These are phyloP conservation scores for Pagrus major DNA, from an alignment of 2,113 vertebrate genomes.

Conservation along the genomic window DNA sequence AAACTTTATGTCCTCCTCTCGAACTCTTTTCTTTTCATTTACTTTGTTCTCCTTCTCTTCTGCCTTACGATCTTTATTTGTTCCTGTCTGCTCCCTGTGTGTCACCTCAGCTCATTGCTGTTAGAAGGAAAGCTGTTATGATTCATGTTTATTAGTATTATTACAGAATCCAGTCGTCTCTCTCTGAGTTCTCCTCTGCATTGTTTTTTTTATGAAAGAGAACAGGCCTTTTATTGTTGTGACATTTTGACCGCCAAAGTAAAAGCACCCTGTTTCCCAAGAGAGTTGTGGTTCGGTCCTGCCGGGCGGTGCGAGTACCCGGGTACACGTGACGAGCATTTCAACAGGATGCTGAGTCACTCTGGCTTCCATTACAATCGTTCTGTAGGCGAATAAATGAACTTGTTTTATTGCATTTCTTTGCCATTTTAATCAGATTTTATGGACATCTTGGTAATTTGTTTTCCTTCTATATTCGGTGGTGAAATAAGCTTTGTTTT, in stretches of 20 bases:
- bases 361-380: no score
- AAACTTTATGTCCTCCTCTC: neutral
- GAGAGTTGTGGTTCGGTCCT: neutral
- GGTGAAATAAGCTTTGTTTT: neutral
- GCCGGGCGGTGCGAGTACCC: neutral
- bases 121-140: neutral
- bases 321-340: neutral
- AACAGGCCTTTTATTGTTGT: neutral
- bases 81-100: neutral
- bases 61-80: neutral
- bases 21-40: no score
- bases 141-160: neutral
- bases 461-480: slow-evolving; percentile 22
- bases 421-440: slow-evolving; percentile 17
- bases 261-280: neutral
- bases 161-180: neutral
- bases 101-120: neutral
- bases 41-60: neutral
- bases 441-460: slow-evolving; percentile 6
- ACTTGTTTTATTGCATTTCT: neutral
- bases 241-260: neutral
- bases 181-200: neutral
- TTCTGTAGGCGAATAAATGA: neutral
- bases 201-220: neutral
- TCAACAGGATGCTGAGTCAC: neutral